Conservation (phyloP, 2,797 vertebrate genomes). For the Oreonectes daqikongensis region DNA sequence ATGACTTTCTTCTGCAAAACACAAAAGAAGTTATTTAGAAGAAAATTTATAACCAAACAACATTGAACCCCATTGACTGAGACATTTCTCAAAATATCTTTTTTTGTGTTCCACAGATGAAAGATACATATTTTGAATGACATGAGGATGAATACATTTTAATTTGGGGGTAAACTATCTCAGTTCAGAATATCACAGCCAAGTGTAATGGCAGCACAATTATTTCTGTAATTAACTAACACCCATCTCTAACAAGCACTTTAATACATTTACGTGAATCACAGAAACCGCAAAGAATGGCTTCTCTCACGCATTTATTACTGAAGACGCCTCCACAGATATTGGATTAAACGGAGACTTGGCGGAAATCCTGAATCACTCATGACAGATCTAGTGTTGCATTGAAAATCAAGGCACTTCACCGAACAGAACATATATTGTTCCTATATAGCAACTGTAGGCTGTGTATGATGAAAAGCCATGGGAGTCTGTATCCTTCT, state of each 20-base stretch:
- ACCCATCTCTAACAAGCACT: neutral
- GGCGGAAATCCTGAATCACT: conserved; percentile 19
- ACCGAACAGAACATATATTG: conserved; percentile 25
- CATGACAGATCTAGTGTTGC: conserved; percentile 20
- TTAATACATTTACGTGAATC: conserved; percentile 9
- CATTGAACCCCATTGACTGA: too few relatives aligned
- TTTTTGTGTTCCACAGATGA: too few relatives aligned
- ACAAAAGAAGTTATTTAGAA: too few relatives aligned
- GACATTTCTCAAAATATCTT: too few relatives aligned
- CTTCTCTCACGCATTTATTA: conserved; percentile 7
- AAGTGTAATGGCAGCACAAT: conserved; percentile 16
- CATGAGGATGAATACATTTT: too few relatives aligned
- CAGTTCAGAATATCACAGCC: conserved; percentile 5
- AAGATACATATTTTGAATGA: too few relatives aligned
- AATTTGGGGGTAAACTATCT: neutral
- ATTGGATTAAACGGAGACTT: conserved; percentile 21
- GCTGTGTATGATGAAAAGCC: conserved; percentile 2
- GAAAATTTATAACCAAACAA: too few relatives aligned
- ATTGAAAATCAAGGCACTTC: conserved; percentile 6
- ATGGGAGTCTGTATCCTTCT: neutral
- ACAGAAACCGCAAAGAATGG: conserved; percentile 9
- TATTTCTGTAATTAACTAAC: conserved; percentile 43
- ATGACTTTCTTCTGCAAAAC: too few relatives aligned
- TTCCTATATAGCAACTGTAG: conserved; percentile 17
- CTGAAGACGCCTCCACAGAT: conserved; percentile 8